Evolutionary conservation across 1,140 invertebrate genomes (phyloP).

Genomic region (Globodera ellingtonae): DNA sequence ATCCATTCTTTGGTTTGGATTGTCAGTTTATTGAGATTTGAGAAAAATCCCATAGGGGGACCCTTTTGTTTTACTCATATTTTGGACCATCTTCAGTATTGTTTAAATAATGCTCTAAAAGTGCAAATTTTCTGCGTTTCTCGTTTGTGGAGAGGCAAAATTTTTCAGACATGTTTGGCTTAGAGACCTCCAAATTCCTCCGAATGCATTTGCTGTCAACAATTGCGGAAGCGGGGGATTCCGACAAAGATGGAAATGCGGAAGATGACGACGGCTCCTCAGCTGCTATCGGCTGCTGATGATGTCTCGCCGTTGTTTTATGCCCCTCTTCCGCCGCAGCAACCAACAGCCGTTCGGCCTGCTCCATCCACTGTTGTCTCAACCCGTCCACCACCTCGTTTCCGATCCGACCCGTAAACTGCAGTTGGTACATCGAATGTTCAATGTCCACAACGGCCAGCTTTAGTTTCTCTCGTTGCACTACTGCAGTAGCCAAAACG

Average conservation of each 20-base stretch:
- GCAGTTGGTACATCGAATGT: constrained; percentile 25
- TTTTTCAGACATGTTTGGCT: not conserved
- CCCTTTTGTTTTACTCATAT: no score
- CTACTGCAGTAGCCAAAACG: constrained; percentile 19
- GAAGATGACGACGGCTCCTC: not conserved
- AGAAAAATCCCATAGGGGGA: no score
- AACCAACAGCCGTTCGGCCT: not conserved
- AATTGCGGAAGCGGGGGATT: not conserved
- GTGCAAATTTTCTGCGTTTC: no score
- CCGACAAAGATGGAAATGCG: not conserved
- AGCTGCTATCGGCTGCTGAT: constrained; percentile 1
- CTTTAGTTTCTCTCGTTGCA: constrained; percentile 37
- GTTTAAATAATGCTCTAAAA: no score
- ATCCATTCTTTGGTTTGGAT: no score
- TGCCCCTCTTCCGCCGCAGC: not conserved
- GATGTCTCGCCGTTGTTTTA: not conserved
- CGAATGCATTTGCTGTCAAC: not conserved
- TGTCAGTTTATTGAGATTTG: no score
- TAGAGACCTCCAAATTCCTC: constrained; percentile 24
- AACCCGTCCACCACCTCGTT: constrained; percentile 13
- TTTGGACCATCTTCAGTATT: no score
- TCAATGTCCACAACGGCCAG: constrained; percentile 31
- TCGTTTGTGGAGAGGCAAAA: not conserved
- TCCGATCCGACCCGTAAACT: constrained; percentile 5
- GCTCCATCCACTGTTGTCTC: constrained; percentile 11